Evolutionary conservation across 2,113 vertebrate genomes (phyloP), one percentile per base, ranked within the genome.

Genomic region (Gavia stellata): DNA sequence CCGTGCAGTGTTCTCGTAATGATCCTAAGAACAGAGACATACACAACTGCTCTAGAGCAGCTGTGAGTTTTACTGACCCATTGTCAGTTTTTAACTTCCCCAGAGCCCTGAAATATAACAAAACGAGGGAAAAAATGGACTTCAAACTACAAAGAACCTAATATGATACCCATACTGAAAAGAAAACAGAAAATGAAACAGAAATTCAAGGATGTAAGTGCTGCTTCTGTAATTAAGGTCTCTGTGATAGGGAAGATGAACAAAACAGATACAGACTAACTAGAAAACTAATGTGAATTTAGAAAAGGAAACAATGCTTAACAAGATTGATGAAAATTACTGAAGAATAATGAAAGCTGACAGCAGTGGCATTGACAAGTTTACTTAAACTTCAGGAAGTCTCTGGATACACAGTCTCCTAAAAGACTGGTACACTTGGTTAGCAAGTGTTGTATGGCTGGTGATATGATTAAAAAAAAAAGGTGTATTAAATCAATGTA

Each of bases 401-500:
- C 4, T 81, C 7, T 71, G 28, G 13, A 10, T 44, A 47, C 7
- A 25, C 3, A 38, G 4, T 12, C 24, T 59, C 6, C 25, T 66
- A 14, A 52, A 80, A 73, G 12, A 70, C 12, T 28, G 4, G 47
- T 36, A 24, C 14, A 26, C 0, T 0, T 31, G 20, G 11, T 80
- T 77, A 89, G 10, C 21, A 40, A 70, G 28, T 20, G 3, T 16
- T 65, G 3, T 8, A 10, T 23, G 18, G 25, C 8, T 85, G 44
- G 18, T 50, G 52, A 75, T 14, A 17, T 7, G 12, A 81, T 34
- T 9, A 9, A 25, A 70, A 25, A 38, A 11, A 17, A 24, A 21
- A 15, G 1, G 1, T 7, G 1, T 3, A 15, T 49, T 68, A 56
- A 47, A 62, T 58, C 10, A 55, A 4, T 6, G 14, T 40, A 53